Percentiles rank a stretch among this genome's conserved stretches.
Evolutionary conservation across 2,113 vertebrate species (phyloP).

Genomic region (Psophia crepitans): DNA sequence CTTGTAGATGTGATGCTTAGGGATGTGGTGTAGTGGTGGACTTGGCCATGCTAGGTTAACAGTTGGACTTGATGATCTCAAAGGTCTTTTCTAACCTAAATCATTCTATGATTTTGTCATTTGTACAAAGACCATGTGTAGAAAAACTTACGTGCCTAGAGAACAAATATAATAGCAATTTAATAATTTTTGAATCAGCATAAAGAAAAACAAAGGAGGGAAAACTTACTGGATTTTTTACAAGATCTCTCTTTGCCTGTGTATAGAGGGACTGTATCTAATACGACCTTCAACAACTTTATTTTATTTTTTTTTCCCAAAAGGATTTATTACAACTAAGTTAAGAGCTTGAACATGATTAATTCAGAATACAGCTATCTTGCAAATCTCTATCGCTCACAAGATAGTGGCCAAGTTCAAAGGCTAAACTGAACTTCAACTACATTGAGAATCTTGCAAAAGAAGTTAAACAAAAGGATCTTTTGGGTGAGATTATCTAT

Average conservation of each 20-base stretch:
- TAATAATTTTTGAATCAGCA: not conserved
- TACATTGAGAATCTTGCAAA: not conserved
- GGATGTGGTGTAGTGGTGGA: too few relatives aligned
- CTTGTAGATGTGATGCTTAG: too few relatives aligned
- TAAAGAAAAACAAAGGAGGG: not conserved
- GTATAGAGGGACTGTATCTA: not conserved
- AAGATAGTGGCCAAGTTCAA: not conserved
- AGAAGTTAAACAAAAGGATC: not conserved
- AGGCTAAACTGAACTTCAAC: not conserved
- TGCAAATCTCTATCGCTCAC: not conserved
- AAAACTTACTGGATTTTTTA: not conserved
- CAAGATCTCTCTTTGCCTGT: not conserved
- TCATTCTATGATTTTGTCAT: not conserved
- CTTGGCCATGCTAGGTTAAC: too few relatives aligned
- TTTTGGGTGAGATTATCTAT: not conserved
- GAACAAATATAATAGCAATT: not conserved
- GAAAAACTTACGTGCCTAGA: not conserved
- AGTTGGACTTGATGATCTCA: too few relatives aligned
- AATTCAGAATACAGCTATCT: not conserved
- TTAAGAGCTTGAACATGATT: not conserved
- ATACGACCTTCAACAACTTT: not conserved
- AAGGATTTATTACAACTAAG: not conserved
- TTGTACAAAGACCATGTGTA: not conserved
- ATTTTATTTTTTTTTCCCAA: not conserved
- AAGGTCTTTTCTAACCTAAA: too few relatives aligned